Evolutionary conservation across 2,797 vertebrate genomes (phyloP), one percentile per base, ranked within the genome.

Genomic region (Monodelphis domestica): DNA sequence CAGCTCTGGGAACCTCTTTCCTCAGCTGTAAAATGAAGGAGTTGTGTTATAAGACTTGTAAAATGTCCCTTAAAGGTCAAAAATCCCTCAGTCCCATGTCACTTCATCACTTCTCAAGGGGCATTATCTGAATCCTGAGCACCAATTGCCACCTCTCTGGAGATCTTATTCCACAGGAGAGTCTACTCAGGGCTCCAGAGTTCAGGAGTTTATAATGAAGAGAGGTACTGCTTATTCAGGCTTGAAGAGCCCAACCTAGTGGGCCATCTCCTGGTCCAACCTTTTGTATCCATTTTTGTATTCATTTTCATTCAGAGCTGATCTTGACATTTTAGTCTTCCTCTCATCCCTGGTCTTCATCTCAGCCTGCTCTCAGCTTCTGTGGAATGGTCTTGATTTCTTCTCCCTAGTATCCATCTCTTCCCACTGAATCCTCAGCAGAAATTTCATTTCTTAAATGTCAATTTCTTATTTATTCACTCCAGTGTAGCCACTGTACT

Each of bases 341-440:
- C 88, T 30, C 89, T 90, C 90, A 93, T 70, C 21, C 87, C 63
- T 30, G 56, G 45, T n/a, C 30, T 87, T 89, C 55, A 6, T n/a
- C n/a, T n/a, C 15, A 38, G 0, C 56, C 30, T 57, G 59, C 21
- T 84, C 55, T n/a, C n/a, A n/a, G n/a, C n/a, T n/a, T n/a, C n/a
- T n/a, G n/a, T n/a, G n/a, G n/a, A n/a, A n/a, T n/a, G n/a, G n/a
- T n/a, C 38, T 94, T 50, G 51, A 84, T 88, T 70, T 95, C 93
- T 87, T 95, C 88, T 54, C 89, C 45, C 21, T 63, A 87, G 63
- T 29, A 54, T 93, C 93, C 89, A 96, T 50, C 54, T 78, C 53
- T 59, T 92, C 54, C n/a, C n/a, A n/a, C n/a, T n/a, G n/a, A n/a
- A n/a, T n/a, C n/a, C n/a, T n/a, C n/a, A n/a, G n/a, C n/a, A n/a